These are phyloP conservation scores for Eupristina koningsbergeri DNA, from an alignment of 1,140 invertebrate genomes.

Conservation along the genomic window DNA sequence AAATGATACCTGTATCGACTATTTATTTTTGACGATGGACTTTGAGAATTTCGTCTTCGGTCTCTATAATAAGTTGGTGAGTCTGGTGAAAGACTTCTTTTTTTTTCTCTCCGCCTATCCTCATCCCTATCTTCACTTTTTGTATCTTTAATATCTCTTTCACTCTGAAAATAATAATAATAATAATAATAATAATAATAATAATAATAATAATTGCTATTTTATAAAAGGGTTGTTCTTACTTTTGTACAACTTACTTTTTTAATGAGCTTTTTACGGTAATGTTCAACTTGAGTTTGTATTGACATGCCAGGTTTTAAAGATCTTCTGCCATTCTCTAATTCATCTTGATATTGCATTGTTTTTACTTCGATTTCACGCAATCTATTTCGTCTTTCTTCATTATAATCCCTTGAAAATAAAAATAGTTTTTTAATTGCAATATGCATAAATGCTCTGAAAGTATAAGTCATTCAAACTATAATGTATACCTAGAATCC, in stretches of 20 bases:
- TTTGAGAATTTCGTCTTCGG: constrained; percentile 63
- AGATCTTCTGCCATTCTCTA: constrained; percentile 87
- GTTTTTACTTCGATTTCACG: constrained; percentile 96
- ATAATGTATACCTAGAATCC: constrained; percentile 66
- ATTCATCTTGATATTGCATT: constrained; percentile 95
- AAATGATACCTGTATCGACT: constrained; percentile 59
- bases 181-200: neutral
- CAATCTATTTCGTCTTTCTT: constrained; percentile 87
- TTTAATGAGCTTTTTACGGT: constrained; percentile 89
- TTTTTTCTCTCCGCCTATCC: constrained; percentile 66
- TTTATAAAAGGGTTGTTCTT: neutral
- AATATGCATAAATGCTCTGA: too few species aligned
- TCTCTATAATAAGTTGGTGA: constrained; percentile 68
- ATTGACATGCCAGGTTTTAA: constrained; percentile 86
- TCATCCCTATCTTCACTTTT: constrained; percentile 70
- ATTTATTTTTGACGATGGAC: constrained; percentile 61
- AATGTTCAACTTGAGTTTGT: constrained; percentile 90
- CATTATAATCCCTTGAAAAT: constrained; percentile 74
- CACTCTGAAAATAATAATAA: constrained; percentile 60
- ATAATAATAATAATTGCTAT: neutral
- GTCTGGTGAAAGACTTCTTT: constrained; percentile 68
- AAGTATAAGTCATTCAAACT: neutral
- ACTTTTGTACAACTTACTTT: constrained; percentile 75
- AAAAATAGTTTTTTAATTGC: neutral
- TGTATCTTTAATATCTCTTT: constrained; percentile 67